These are phyloP conservation scores for Andrena chrysosceles DNA, from an alignment of 2,888 invertebrate genomes.

Conservation along the genomic window DNA sequence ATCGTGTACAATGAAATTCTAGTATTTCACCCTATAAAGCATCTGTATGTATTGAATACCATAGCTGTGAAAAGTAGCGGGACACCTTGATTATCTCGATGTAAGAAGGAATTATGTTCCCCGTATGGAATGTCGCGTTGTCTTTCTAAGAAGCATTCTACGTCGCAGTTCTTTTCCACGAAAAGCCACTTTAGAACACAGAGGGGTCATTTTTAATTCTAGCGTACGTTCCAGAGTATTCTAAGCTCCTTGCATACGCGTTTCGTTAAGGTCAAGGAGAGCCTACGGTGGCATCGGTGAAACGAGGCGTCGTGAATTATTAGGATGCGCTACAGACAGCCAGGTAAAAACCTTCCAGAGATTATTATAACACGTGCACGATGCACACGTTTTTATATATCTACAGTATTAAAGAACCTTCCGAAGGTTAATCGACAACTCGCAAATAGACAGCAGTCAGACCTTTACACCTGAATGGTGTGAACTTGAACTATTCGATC, in stretches of 20 bases:
- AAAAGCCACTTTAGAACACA: not conserved
- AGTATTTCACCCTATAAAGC: not conserved
- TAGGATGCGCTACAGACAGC: constrained; percentile 47
- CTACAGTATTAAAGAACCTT: constrained; percentile 24
- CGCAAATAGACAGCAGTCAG: not conserved
- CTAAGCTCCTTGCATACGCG: not conserved
- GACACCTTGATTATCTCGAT: not conserved
- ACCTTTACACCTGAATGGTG: too few species aligned
- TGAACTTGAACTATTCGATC: too few species aligned
- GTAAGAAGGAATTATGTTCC: not conserved
- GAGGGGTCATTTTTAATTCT: not conserved
- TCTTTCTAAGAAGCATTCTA: constrained; percentile 1
- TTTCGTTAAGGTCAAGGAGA: constrained; percentile 56
- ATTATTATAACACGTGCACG: not conserved
- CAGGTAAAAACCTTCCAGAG: constrained; percentile 25
- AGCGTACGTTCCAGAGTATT: constrained; percentile 15
- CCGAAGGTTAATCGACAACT: not conserved
- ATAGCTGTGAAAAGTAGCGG: too few species aligned
- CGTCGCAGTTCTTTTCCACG: not conserved
- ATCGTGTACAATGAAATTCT: not conserved
- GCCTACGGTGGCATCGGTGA: constrained; percentile 15
- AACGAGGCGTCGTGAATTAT: constrained; percentile 56
- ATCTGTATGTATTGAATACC: too few species aligned
- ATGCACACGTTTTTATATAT: constrained; percentile 5
- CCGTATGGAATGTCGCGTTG: not conserved